Base-by-base conservation (phyloP, 2,113 vertebrate species). In the Spheniscus mendiculus region DNA sequence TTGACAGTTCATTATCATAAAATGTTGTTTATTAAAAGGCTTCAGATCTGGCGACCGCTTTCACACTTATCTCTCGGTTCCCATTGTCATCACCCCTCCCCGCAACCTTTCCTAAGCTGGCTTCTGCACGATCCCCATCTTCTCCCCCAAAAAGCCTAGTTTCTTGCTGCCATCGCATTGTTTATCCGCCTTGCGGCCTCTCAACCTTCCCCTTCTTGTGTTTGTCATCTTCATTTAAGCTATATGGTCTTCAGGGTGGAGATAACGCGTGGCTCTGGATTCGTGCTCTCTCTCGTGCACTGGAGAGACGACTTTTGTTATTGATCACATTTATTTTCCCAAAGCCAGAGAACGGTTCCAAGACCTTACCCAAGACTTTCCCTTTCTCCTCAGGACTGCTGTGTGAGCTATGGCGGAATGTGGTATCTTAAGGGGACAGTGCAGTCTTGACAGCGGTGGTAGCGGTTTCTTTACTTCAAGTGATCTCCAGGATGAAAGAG, bases 401-500 rank as follows among this genome's bases (percentile, higher is more conserved):
- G 99, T 47, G 98, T 98, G 81, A 99, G 99, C 97, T 97, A 99
- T 1, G 99, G 99, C 1, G 99, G 99, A 11, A 99, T 99, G 99
- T 99, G 99, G 99, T 99, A 99, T 93, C 99, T 99, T 84, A 99
- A 99, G 92, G 99, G 99, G 70, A 99, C 99, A 1, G 98, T 99
- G n/a, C 99, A 98, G 94, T 99, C 99, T 74, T 99, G 99, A 99
- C 99, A 78, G 36, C 16, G n/a, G 92, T 65, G 83, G 45, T 65
- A 38, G 81, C 58, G 2, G 80, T 27, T 82, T 42, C 42, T 42
- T 42, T 42, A 42, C 42, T 42, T 19, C 89, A 8, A 36, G 14
- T 2, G 67, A 69, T 89, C 87, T 63, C 83, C 45, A 62, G 88
- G 86, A 86, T 34, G 3, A 55, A 44, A 89, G 81, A 96, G 82